phyloP scores from a whole-genome alignment of 2,888 invertebrate genomes.

The Hyppa rectilinea region DNA sequence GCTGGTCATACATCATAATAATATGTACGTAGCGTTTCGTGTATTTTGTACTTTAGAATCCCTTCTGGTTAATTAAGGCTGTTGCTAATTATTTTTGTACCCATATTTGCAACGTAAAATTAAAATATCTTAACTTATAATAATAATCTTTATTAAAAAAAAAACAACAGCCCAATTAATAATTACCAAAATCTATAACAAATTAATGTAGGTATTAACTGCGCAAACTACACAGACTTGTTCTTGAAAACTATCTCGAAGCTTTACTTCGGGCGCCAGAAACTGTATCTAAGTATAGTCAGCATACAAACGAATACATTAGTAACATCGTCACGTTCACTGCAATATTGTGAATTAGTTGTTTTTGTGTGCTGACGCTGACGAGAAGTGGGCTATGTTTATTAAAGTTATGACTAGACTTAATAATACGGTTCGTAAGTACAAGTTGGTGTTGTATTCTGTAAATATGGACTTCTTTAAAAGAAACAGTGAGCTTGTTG shows the following conservation, averaged over 20 bases:
- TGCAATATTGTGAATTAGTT: slow-evolving; percentile 51
- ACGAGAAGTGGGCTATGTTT: slow-evolving; percentile 38
- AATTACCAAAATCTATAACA: slow-evolving; percentile 13
- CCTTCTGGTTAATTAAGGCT: too few relatives aligned
- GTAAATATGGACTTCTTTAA: too few relatives aligned
- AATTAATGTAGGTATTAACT: slow-evolving; percentile 55
- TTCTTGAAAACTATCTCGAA: slow-evolving; percentile 45
- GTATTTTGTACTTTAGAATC: too few relatives aligned
- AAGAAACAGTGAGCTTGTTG: not conserved
- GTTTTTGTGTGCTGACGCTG: slow-evolving; percentile 42
- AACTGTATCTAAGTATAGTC: slow-evolving; percentile 49
- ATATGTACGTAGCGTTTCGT: too few relatives aligned
- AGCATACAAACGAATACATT: slow-evolving; percentile 57
- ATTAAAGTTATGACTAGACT: slow-evolving; percentile 45
- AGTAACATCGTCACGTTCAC: slow-evolving; percentile 43
- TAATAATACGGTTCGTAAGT: slow-evolving; percentile 12
- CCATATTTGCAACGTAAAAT: too few relatives aligned
- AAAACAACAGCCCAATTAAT: not conserved
- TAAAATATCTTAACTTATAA: too few relatives aligned
- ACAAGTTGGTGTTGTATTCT: not conserved
- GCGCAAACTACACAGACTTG: slow-evolving; percentile 43
- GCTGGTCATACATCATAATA: too few relatives aligned
- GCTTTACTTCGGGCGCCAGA: slow-evolving; percentile 14
- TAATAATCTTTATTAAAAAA: too few relatives aligned
- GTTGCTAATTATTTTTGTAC: too few relatives aligned